Evolutionary conservation across 2,888 invertebrate genomes (phyloP).

Genomic region (Eulithis testata): DNA sequence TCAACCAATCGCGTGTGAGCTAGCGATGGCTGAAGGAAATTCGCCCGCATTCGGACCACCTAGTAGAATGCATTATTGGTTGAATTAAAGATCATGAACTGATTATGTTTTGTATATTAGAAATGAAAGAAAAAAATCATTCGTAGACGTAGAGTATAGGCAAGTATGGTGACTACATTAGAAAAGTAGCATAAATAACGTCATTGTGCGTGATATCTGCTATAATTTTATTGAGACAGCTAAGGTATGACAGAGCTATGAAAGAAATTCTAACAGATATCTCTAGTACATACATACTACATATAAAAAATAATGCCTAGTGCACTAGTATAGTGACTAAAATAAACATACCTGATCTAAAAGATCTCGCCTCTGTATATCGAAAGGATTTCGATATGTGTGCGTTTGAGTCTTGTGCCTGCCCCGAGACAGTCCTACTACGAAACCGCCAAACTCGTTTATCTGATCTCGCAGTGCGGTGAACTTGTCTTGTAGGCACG

Average conservation of each 20-base stretch:
- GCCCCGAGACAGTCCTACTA: slow-evolving; percentile 87
- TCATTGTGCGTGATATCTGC: too few relatives aligned
- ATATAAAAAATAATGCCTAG: too few relatives aligned
- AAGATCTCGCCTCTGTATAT: slow-evolving; percentile 94
- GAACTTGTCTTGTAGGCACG: slow-evolving; percentile 92
- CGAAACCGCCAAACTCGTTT: slow-evolving; percentile 93
- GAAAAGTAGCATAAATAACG: too few relatives aligned
- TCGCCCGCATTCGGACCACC: slow-evolving; percentile 96
- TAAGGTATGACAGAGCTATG: too few relatives aligned
- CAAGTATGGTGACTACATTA: too few relatives aligned
- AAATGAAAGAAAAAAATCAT: background rate
- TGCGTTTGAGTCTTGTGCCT: slow-evolving; percentile 81
- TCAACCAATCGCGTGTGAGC: slow-evolving; percentile 90
- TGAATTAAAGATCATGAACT: slow-evolving; percentile 1
- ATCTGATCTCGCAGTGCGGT: slow-evolving; percentile 92
- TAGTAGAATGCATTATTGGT: slow-evolving; percentile 56
- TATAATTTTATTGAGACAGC: too few relatives aligned
- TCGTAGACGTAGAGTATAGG: too few relatives aligned
- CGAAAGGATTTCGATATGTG: slow-evolving; percentile 97
- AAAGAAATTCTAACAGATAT: too few relatives aligned
- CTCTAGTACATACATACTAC: too few relatives aligned
- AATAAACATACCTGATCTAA: slow-evolving; percentile 89
- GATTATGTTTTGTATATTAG: background rate
- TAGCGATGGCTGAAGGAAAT: slow-evolving; percentile 93
- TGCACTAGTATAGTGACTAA: too few relatives aligned